Base-by-base conservation (phyloP, 2,113 vertebrate species). In the Condylura cristata region DNA sequence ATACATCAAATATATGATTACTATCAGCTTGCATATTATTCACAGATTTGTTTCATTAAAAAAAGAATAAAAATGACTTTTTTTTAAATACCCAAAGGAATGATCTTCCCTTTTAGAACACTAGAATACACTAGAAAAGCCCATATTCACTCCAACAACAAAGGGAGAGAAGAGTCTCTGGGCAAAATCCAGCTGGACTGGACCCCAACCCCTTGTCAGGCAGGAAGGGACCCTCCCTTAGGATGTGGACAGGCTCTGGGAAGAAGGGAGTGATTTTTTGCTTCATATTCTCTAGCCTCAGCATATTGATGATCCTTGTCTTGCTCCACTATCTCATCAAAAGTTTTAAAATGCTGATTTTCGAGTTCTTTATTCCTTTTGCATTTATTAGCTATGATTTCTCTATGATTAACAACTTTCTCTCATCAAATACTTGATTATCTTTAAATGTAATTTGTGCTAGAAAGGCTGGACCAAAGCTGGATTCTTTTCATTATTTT, bases 381-480 rank as follows among this genome's bases (percentile, higher is more conserved):
- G 90, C 93, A 93, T 93, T 74, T 91, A 86, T 94, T 84, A 91
- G 60, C 17, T 58, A 61, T 86, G 91, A 91, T 96, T 93, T 93
- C 37, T 44, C 51, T 68, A 34, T 95, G 75, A 94, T 94, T 84
- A 97, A 70, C 80, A 90, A 72, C 24, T 74, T 91, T 95, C 74
- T 71, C 85, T 95, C 90, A 97, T 96, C 91, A 97, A 74, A 70
- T 65, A 56, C 72, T 74, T 96, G 93, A 96, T 88, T 96, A 95
- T 37, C 58, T 85, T 97, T 44, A 81, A 93, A 84, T 70, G 94
- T 16, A 84, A 81, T 81, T 87, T 95, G 65, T 86, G 53, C 32
- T 89, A 84, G 24, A 71, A 94, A 94, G 48, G 61, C 70, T 86
- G 18, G 48, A 93, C 93, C 66, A 94, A 93, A 94, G 65, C 56